Base-by-base conservation (phyloP, 92 coral and sea anemone species). In the Micromussa lordhowensis region DNA sequence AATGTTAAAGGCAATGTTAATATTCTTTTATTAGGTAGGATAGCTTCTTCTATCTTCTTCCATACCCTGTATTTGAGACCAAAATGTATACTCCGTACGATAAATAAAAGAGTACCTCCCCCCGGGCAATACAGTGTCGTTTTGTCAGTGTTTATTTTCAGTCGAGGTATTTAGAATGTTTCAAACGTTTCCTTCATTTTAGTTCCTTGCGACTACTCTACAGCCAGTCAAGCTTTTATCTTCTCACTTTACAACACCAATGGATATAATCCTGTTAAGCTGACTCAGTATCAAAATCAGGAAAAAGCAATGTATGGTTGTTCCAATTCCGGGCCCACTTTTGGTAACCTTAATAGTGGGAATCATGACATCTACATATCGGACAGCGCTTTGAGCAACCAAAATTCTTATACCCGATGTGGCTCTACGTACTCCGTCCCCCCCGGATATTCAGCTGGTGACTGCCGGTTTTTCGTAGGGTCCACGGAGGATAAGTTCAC, bases 291-390 rank as follows among this genome's bases (percentile, higher is more conserved):
- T 12, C 48, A 48, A 38, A 3, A 21, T 21, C 21, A 51, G 18
- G 16, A 55, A 1, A 1, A 17, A 16, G 92, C 92, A 3, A 81
- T 53, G 19, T 53, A 38, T 10, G 24, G 80, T 2, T 11, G 17
- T 29, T 14, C 2, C 22, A 48, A 40, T 28, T 61, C 72, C 75
- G 95, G 95, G 44, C 95, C 95, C 3, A 87, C 90, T 7, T 93
- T 93, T 86, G 95, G 95, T 38, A n/a, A n/a, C 7, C 48, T 40
- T 31, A 31, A 13, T 92, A 91, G 5, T 40, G 4, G 4, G 7
- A 9, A 9, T 0, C 85, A 84, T 35, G 91, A 90, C 36, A 75
- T 93, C 12, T 40, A 38, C 29, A 78, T 90, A 32, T 22, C 68
- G 4, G 35, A 92, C 76, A 13, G 68, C 16, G 90, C 90, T 24